These are phyloP conservation scores for Scarus forsteni DNA, from an alignment of 2,797 vertebrate genomes.

Conservation along the genomic window DNA sequence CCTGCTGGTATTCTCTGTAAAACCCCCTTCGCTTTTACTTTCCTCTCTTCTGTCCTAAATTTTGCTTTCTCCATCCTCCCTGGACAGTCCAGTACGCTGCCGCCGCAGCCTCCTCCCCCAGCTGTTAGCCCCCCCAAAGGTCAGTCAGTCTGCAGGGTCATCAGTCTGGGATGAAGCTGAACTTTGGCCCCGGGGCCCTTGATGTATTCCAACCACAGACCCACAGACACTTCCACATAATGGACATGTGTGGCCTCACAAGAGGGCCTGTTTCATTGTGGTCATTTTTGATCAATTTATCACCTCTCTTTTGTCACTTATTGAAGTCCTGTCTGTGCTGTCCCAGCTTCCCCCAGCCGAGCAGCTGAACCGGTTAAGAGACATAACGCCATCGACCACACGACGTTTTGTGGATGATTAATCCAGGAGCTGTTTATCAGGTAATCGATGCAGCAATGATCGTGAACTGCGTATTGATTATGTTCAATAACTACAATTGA, in stretches of 20 bases:
- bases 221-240: constrained; percentile 76
- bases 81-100: constrained; percentile 47
- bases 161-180: constrained; percentile 87
- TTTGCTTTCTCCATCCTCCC: constrained; percentile 38
- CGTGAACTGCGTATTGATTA: constrained; percentile 62
- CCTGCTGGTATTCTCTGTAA: constrained; percentile 39
- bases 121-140: constrained; percentile 77
- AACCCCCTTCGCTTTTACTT: constrained; percentile 37
- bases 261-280: constrained; percentile 74
- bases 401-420: constrained; percentile 58
- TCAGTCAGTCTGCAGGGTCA: constrained; percentile 84
- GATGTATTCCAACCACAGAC: constrained; percentile 85
- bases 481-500: constrained; percentile 60
- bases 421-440: constrained; percentile 70
- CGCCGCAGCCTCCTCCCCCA: constrained; percentile 68
- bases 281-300: constrained; percentile 85
- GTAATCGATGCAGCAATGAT: constrained; percentile 76
- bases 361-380: constrained; percentile 24
- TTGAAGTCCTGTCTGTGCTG: constrained; percentile 71
- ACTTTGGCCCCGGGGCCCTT: constrained; percentile 79
- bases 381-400: constrained; percentile 41
- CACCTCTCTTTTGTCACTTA: constrained; percentile 77
- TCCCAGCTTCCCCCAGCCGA: constrained; percentile 26
- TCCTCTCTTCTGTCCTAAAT: constrained; percentile 45
- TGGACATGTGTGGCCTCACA: constrained; percentile 79